These are phyloP conservation scores for Cremastobaeus sp. DNA, from an alignment of 2,888 invertebrate genomes.

Conservation along the genomic window DNA sequence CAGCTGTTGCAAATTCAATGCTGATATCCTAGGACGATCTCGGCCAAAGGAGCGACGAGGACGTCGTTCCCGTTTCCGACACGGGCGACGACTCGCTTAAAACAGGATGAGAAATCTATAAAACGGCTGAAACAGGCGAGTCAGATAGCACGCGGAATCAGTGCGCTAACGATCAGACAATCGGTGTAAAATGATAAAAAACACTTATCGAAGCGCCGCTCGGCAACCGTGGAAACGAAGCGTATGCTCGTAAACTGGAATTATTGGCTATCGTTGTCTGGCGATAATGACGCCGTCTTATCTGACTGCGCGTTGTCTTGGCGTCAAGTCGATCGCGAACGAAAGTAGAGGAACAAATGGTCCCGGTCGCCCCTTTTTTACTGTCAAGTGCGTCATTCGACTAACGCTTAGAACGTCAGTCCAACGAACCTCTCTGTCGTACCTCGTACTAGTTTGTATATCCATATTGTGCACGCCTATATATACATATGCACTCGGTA, in stretches of 20 bases:
- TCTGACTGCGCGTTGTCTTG: constrained; percentile 15
- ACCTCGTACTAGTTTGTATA: constrained; percentile 50
- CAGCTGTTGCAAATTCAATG: constrained; percentile 73
- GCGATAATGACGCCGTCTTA: constrained; percentile 8
- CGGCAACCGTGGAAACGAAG: neutral
- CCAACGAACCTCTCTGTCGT: constrained; percentile 71
- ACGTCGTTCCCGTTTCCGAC: constrained; percentile 64
- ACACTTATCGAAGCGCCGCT: neutral
- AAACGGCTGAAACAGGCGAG: constrained; percentile 9
- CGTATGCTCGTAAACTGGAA: constrained; percentile 1
- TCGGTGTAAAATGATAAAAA: neutral
- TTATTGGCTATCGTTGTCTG: constrained; percentile 22
- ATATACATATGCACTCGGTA: neutral
- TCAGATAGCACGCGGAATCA: constrained; percentile 9
- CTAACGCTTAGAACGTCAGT: constrained; percentile 75
- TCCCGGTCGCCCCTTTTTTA: constrained; percentile 74
- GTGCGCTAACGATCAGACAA: constrained; percentile 11
- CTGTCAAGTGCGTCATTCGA: constrained; percentile 75
- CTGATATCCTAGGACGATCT: constrained; percentile 73
- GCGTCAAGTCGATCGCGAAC: constrained; percentile 47
- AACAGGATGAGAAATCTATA: constrained; percentile 26
- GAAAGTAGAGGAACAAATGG: constrained; percentile 60
- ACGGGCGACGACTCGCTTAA: constrained; percentile 50
- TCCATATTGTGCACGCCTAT: neutral
- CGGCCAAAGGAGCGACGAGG: constrained; percentile 69